These are phyloP conservation scores for Erebia aethiops DNA, from an alignment of 2,888 invertebrate genomes.

Conservation along the genomic window DNA sequence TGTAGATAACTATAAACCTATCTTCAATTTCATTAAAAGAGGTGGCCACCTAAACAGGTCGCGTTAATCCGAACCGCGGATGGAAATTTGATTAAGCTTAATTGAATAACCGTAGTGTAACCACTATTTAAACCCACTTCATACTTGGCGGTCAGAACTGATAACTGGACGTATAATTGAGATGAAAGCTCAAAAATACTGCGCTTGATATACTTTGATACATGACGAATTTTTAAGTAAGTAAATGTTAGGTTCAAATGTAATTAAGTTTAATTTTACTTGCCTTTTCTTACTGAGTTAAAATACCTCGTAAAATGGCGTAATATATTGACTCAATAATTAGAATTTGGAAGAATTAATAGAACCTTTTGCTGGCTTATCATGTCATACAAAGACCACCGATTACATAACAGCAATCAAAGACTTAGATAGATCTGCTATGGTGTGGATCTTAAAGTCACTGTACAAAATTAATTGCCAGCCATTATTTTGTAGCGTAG, in stretches of 20 bases:
- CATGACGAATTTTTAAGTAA: neutral
- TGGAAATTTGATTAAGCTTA: conserved; percentile 45
- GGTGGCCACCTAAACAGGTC: conserved; percentile 35
- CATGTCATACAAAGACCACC: neutral
- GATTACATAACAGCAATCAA: conserved; percentile 13
- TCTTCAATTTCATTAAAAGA: conserved; percentile 38
- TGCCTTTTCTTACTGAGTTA: neutral
- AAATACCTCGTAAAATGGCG: no score
- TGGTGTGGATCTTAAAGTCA: conserved; percentile 23
- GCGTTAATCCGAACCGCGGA: conserved; percentile 42
- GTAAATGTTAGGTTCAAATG: neutral
- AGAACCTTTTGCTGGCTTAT: neutral
- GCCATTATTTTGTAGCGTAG: conserved; percentile 70
- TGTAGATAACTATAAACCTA: conserved; percentile 29
- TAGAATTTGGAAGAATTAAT: neutral
- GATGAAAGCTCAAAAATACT: conserved; percentile 18
- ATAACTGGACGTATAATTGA: conserved; percentile 40
- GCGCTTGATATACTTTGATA: neutral
- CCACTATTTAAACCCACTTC: conserved; percentile 32
- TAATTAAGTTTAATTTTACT: no score
- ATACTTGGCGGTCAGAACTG: conserved; percentile 26
- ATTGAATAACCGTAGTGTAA: conserved; percentile 45
- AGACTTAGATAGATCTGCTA: conserved; percentile 7
- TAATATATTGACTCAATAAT: neutral
- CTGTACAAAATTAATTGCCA: conserved; percentile 63